Evolutionary conservation across 2,113 vertebrate genomes (phyloP).

Genomic region (Actinemys pallida): DNA sequence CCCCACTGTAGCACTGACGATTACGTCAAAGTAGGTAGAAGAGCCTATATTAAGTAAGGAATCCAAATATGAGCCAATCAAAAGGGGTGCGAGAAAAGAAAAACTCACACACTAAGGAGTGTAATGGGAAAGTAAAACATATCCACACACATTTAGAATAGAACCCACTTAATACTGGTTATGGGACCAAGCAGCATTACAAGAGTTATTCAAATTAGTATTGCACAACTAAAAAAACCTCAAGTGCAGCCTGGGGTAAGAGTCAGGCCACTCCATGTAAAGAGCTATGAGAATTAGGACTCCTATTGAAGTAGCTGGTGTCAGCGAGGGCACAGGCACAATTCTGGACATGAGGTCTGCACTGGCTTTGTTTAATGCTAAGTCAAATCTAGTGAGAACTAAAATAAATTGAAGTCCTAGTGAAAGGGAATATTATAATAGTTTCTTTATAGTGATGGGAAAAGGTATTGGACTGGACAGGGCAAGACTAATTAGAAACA

Average conservation of each 20-base stretch:
- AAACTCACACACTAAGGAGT: not conserved
- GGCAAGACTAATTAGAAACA: conserved; percentile 66
- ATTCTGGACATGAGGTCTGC: conserved; percentile 39
- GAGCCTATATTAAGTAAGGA: not conserved
- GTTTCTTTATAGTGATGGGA: conserved; percentile 64
- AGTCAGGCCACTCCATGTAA: conserved; percentile 47
- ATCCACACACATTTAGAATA: not conserved
- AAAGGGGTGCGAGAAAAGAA: not conserved
- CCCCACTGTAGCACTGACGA: not conserved
- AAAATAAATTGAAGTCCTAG: conserved; percentile 63
- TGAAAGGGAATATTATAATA: conserved; percentile 34
- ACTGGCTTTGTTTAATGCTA: conserved; percentile 66
- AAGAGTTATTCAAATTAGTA: conserved; percentile 20
- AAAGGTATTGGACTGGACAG: conserved; percentile 56
- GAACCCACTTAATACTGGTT: conserved; percentile 27
- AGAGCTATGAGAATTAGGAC: conserved; percentile 42
- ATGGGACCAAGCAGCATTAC: conserved; percentile 39
- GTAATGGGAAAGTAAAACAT: conserved; percentile 5
- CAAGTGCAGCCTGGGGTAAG: conserved; percentile 25
- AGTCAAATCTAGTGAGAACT: conserved; percentile 50
- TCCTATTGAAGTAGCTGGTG: conserved; percentile 52
- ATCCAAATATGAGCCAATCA: not conserved
- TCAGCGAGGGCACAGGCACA: conserved; percentile 39
- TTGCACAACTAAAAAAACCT: conserved; percentile 54
- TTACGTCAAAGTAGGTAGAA: not conserved